Evolutionary conservation across 2,888 invertebrate genomes (phyloP).

Genomic region (Zygaena filipendulae): DNA sequence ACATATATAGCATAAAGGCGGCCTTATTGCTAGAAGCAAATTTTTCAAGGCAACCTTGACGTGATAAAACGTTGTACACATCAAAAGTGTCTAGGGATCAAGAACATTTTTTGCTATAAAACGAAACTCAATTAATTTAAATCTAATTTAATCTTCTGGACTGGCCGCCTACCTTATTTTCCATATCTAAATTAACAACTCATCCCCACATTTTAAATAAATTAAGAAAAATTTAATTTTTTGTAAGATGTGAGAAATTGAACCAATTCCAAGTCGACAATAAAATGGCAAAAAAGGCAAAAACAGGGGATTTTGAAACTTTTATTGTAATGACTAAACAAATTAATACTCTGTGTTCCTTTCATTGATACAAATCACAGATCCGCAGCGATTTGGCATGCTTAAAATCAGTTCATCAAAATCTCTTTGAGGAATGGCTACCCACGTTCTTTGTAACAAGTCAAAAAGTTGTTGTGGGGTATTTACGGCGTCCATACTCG

Average conservation of each 20-base stretch:
- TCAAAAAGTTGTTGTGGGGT: neutral
- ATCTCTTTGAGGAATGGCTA: neutral
- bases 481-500: neutral
- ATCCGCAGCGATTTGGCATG: neutral
- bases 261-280: too few relatives aligned
- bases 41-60: too few relatives aligned
- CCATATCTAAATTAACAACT: neutral
- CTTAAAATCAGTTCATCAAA: neutral
- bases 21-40: too few relatives aligned
- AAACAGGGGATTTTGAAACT: neutral
- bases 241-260: neutral
- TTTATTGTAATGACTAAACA: neutral
- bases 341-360: neutral
- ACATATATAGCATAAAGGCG: conserved; percentile 19
- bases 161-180: too few relatives aligned
- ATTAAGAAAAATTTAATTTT: neutral
- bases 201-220: neutral
- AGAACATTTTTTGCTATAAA: too few relatives aligned
- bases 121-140: too few relatives aligned
- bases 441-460: neutral
- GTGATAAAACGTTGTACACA: too few relatives aligned
- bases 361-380: neutral
- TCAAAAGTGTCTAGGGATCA: too few relatives aligned
- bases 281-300: neutral
- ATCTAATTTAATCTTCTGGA: too few relatives aligned